Base-by-base conservation (phyloP, 2,888 invertebrate genomes). In the Phaedon cochleariae region DNA sequence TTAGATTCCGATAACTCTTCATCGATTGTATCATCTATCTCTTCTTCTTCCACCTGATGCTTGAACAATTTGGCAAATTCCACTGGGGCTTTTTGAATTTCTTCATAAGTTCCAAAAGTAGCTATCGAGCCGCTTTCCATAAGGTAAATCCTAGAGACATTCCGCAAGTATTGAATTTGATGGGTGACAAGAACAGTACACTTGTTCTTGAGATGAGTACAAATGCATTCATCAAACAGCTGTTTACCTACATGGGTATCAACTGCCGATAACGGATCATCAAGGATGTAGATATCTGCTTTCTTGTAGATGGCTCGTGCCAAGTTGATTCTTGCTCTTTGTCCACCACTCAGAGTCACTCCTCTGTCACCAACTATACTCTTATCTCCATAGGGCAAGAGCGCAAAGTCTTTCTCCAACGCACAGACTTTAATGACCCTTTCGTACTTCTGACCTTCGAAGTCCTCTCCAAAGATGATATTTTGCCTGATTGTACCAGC, bases 141-240 rank as follows among this genome's bases (percentile, higher is more conserved):
- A 59, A 91, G 85, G 69, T 91, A 82, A 53, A 92, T 87, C 65
- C 85, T 85, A 79, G 90, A 88, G 0, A 89, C 90, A n/a, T 85
- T 78, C 73, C 88, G 88, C 26, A 92, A 85, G 76, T 91, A 92
- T 77, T 95, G 95, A 21, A 94, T 83, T 79, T 95, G 95, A 82
- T 95, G 95, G 0, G 95, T 95, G 65, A 94, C 92, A 9, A 95
- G 86, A 68, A 95, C 87, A 22, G 92, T 85, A 1, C 92, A 91
- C 77, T 90, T 88, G 66, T 89, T 84, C 12, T 85, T 83, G 65
- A 87, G 74, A 58, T 84, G 84, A 1, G 84, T 51, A 81, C 64
- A 83, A 62, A 93, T 90, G 59, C 92, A 93, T 81, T 91, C 87
- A 54, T 92, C 88, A 76, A 93, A 93, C 4, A 94, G 82, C 79